Base-by-base conservation (phyloP, 2,113 vertebrate species). In the human (Homo sapiens) region DNA sequence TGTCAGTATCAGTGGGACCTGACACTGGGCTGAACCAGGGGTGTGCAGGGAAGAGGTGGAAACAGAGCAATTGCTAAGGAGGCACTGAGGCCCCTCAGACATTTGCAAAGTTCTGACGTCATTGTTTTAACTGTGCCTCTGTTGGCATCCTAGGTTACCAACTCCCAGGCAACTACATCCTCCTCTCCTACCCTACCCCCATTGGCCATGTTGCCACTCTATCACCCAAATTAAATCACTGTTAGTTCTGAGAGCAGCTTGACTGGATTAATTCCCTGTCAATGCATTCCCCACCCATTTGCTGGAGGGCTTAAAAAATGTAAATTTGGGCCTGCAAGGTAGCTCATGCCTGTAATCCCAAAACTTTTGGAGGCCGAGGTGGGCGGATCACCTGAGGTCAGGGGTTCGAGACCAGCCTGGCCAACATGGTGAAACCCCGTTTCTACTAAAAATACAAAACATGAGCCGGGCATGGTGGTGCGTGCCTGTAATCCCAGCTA, bases 341-440 rank as follows among this genome's bases (percentile, higher is more conserved):
- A 17, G 52, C 52, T 55, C 52, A 20, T 7, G 52, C 6, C 52
- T 55, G 52, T 55, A 18, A 55, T 55, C 17, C 6, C 52, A 20
- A 6, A 0, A 55, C 52, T 6, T 55, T 7, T 55, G 17, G 52
- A 55, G 17, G 1, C 17, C 52, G 1, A 55, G 52, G 17, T 0
- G 1, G 52, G 52, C 0, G 6, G 52, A 20, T 55, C 52, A 55
- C 17, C 52, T 20, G 17, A 55, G 17, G 52, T 55, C 52, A 20
- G 6, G 52, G 17, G 52, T 55, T 55, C 2, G 52, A 55, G 52
- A 55, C 17, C 17, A 20, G 6, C 52, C 52, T 55, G 17, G 52
- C 17, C 52, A 55, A 55, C 52, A 55, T 55, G 52, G 52, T 55
- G 6, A 55, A 55, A 55, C 52, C 52, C 5, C 17, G 1, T 55